A percentile compares a stretch with the other conserved stretches of the same genome.
Conservation (phyloP, 2,797 vertebrate species). For the Pseudocheirus occidentalis region DNA sequence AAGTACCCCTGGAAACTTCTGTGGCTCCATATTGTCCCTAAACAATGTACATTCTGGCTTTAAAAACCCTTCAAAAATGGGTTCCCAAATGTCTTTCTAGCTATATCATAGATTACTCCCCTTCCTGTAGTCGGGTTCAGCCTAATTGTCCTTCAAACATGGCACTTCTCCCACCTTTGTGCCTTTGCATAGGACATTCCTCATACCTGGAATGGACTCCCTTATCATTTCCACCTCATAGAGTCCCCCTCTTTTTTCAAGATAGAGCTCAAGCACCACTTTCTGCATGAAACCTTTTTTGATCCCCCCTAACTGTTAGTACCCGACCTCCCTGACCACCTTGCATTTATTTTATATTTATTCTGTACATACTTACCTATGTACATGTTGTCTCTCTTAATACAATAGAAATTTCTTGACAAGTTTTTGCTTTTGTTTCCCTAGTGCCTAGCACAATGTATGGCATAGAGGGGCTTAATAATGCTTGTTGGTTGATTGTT, state of each 20-base stretch:
- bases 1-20: neutral
- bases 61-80: neutral
- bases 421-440: neutral
- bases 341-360: neutral
- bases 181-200: neutral
- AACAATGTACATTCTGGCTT: neutral
- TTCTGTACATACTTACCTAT: neutral
- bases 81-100: neutral
- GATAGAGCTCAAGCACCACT: neutral
- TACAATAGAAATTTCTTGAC: neutral
- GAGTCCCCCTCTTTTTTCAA: neutral
- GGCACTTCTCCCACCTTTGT: neutral
- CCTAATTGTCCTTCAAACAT: neutral
- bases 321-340: neutral
- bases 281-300: neutral
- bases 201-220: neutral
- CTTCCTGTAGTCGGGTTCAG: neutral
- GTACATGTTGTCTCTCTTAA: neutral
- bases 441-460: neutral
- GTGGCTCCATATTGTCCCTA: neutral
- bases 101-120: neutral
- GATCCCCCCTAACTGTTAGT: neutral
- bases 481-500: neutral
- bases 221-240: neutral
- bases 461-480: neutral